These are phyloP conservation scores for Trichonephila clavipes DNA, from an alignment of 1,140 invertebrate species.

Conservation along the genomic window DNA sequence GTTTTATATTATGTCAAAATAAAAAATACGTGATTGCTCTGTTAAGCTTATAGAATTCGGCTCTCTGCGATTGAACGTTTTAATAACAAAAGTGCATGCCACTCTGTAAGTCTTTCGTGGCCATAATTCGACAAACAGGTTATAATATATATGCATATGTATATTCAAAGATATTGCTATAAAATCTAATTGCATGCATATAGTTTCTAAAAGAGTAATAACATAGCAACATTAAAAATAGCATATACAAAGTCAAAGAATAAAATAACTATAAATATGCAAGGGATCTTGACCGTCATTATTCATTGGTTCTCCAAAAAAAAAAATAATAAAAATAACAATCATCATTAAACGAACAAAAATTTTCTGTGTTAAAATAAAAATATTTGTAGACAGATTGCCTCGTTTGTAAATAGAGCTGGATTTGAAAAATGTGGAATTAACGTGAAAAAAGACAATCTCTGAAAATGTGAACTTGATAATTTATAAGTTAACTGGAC, in stretches of 20 bases:
- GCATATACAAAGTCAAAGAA: neutral
- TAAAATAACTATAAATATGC: conserved; percentile 34
- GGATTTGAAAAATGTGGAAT: too few species aligned
- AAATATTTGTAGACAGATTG: too few species aligned
- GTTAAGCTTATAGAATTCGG: neutral
- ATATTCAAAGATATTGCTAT: conserved; percentile 13
- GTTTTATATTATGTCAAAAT: neutral
- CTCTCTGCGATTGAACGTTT: conserved; percentile 21
- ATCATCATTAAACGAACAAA: too few species aligned
- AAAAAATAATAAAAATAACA: too few species aligned
- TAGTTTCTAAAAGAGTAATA: conserved; percentile 22
- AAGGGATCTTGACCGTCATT: neutral
- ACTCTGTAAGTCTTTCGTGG: neutral
- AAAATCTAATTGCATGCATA: conserved; percentile 45
- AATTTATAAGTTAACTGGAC: too few species aligned
- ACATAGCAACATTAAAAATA: conserved; percentile 37
- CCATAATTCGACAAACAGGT: conserved; percentile 15
- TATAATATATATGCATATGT: neutral
- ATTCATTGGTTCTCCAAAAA: neutral
- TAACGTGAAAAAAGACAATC: too few species aligned
- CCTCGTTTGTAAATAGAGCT: too few species aligned
- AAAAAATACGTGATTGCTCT: neutral
- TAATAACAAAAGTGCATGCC: conserved; percentile 7
- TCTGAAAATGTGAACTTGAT: too few species aligned
- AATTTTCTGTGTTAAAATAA: too few species aligned